Evolutionary conservation across 92 coral and sea anemone genomes (phyloP), one percentile per base, ranked within the genome.

Genomic region (Ricordea florida): DNA sequence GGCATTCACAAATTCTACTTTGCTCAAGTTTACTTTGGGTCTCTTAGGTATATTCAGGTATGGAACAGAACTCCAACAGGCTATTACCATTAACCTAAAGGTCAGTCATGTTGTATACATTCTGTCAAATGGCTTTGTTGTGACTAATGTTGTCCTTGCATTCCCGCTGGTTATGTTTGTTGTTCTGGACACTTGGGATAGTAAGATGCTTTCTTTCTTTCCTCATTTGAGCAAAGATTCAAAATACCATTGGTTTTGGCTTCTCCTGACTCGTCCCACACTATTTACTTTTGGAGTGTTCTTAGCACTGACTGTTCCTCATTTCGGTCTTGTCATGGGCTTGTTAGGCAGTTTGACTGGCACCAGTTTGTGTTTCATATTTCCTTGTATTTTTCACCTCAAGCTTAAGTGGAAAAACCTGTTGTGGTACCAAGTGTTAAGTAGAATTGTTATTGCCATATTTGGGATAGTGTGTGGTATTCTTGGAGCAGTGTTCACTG

Each of bases 131-230:
- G 13, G 57, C 25, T 60, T 73, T 57, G 80, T 73, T 1, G n/a
- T 73, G 0, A 36, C 59, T 21, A 73, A 73, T 25, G 80, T 73
- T 5, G 69, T 47, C 34, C 80, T 73, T 47, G 80, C 80, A 2
- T 73, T 73, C 5, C 80, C 80, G 5, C 57, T 73, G 38, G 80
- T 73, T 48, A 58, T 59, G 80, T 73, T 73, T 43, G 70, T 58
- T 15, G 80, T 73, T 27, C 57, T 73, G 47, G 80, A 58, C 34
- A 73, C 80, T 5, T 73, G 80, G 80, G 80, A 73, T 22, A 60
- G 5, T 13, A 73, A 59, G 43, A 73, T 73, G 70, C 80, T 73
- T 7, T 69, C 80, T 22, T 32, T 41, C 56, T 73, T 73, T 59
- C 80, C 80, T 15, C 80, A 73, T 48, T 10, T 73, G 58, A 25